phyloP scores from a whole-genome alignment of 2,113 vertebrate species.

The Dasyprocta punctata region DNA sequence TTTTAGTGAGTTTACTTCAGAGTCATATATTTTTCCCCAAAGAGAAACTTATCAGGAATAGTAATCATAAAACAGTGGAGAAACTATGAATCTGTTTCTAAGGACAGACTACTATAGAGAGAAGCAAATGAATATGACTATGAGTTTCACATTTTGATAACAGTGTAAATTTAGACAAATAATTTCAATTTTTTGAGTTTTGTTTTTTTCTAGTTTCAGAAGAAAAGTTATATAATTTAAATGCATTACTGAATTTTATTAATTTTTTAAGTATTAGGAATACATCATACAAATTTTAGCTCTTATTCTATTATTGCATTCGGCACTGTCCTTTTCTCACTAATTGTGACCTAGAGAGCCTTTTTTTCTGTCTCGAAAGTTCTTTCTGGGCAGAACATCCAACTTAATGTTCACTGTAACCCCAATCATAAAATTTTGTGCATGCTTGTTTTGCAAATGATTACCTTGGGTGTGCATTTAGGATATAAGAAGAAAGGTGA shows the following conservation, averaged over 20 bases:
- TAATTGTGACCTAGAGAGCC: not conserved
- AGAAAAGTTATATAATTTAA: not conserved
- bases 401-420: not conserved
- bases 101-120: not conserved
- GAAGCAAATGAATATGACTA: not conserved
- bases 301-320: not conserved
- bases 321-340: not conserved
- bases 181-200: not conserved
- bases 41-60: not conserved
- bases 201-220: not conserved
- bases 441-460: not conserved
- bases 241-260: not conserved
- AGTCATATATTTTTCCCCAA: not conserved
- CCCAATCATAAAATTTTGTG: not conserved
- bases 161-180: not conserved
- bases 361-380: not conserved
- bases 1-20: not conserved
- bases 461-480: not conserved
- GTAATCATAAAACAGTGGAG: not conserved
- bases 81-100: not conserved
- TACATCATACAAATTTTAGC: not conserved
- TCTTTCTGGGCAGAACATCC: not conserved
- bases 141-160: not conserved
- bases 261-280: conserved; percentile 22
- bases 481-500: not conserved